Evolutionary conservation across 2,797 vertebrate genomes (phyloP).

Genomic region (Tolypeutes matacus): DNA sequence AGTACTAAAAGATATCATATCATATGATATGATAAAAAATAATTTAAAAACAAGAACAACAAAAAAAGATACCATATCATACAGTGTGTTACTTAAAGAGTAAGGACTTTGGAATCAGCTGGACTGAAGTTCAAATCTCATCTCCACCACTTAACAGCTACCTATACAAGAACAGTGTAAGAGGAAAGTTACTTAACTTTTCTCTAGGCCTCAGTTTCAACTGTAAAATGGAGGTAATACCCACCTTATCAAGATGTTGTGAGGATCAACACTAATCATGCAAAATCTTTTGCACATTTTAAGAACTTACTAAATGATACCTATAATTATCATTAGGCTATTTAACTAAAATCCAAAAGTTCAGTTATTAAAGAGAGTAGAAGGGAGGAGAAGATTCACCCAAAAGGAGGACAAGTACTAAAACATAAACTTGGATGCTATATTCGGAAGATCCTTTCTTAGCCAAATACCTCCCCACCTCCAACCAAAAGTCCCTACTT

Average conservation of each 20-base stretch:
- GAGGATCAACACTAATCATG: neutral
- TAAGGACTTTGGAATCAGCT: neutral
- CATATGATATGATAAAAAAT: too few relatives aligned
- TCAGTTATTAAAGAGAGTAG: neutral
- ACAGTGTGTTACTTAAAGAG: neutral
- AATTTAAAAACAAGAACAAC: too few relatives aligned
- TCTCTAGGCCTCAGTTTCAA: neutral
- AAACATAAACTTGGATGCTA: neutral
- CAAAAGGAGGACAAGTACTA: neutral
- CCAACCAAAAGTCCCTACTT: neutral
- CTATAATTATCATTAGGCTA: neutral
- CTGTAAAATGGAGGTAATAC: neutral
- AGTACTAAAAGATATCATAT: neutral
- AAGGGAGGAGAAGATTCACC: neutral
- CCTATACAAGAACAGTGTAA: neutral
- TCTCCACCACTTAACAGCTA: neutral
- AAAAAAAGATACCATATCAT: neutral
- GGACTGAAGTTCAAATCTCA: neutral
- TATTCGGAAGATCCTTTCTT: neutral
- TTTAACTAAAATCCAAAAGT: constrained; percentile 30
- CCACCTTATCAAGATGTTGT: neutral
- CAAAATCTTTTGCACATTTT: neutral
- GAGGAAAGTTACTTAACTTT: neutral
- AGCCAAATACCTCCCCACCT: neutral
- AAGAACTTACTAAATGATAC: neutral